Base-by-base conservation (phyloP, 92 coral and sea anemone genomes). In the Galaxea fascicularis region DNA sequence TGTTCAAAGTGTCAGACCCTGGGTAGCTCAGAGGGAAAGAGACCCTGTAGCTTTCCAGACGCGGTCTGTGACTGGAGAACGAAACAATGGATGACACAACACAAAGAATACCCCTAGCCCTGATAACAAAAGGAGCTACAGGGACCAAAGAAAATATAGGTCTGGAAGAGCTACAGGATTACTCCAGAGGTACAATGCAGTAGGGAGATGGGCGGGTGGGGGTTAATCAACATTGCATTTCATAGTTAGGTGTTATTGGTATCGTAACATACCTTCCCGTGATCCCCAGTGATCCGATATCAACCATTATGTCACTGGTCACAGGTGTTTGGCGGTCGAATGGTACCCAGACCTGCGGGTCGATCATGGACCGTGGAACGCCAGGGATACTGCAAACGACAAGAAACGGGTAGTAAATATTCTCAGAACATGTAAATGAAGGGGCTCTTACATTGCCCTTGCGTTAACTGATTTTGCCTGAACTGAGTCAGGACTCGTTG, bases 271-370 rank as follows among this genome's bases (percentile, higher is more conserved):
- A 90, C 96, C 96, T 90, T 81, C 90, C 96, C 67, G 89, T 88
- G 81, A 84, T 69, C 45, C 94, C 94, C 28, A 80, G 77, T 25
- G 96, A 85, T 31, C 96, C 94, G 39, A 76, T 71, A 74, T 88
- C 92, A 27, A 41, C 54, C 79, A 90, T 71, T 35, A 0, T 31
- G 16, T 60, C 62, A 71, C 69, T 76, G 71, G 15, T 45, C 22
- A 10, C 63, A 28, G 39, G 65, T 25, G 31, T 82, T 4, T 69
- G 57, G 22, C 56, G 25, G 80, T 81, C 89, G 26, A 93, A 85
- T 66, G 96, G 89, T 71, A 88, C 80, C 96, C 92, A 93, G 84
- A 90, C 92, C 70, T 91, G 94, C 46, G 96, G 90, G 53, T 80
- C 60, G 63, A 93, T 82, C 45, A 93, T 39, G n/a, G 82, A 89